Evolutionary conservation across 2,113 vertebrate genomes (phyloP), one percentile per base, ranked within the genome.

Genomic region (Phaethon lepturus): DNA sequence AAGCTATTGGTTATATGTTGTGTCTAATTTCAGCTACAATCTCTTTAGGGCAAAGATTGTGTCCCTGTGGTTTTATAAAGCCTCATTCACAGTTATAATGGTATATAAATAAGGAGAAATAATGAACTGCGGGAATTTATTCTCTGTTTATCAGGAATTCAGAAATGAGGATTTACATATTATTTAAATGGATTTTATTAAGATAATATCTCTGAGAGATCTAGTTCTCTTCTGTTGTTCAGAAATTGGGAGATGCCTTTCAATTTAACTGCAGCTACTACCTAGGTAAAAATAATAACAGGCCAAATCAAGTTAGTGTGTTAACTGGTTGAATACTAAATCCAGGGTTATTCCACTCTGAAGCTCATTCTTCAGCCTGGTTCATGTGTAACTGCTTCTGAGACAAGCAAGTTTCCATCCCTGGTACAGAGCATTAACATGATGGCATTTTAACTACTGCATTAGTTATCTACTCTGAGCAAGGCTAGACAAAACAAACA

Each of bases 11-110:
- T 89, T 88, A 23, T 68, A 68, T 50, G 58, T 72, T 97, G 74
- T 49, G 86, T 93, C 80, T 97, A 76, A 95, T 94, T 92, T 85
- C 80, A 92, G 89, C 79, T 72, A 60, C 94, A 91, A 72, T 96
- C 86, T 91, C 93, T 85, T 88, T 13, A 92, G 88, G 95, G 85
- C 71, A 94, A 88, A 90, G 90, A 94, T 25, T 77, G 77, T 40
- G 80, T 82, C 83, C 81, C 89, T 59, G 73, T 82, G 84, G 91
- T 87, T 97, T 95, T 88, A 62, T 88, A 95, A 94, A 93, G 80
- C 80, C 53, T 75, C 83, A 66, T 50, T 93, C 95, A 82, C 25
- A 76, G 86, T 55, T 69, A 75, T 50, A 94, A 86, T 79, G 40
- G 28, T 19, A 62, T 67, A 90, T 31, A 95, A 79, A 89, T 85